Conservation (phyloP, 1,140 invertebrate genomes). For the Cyphomyrmex costatus region DNA sequence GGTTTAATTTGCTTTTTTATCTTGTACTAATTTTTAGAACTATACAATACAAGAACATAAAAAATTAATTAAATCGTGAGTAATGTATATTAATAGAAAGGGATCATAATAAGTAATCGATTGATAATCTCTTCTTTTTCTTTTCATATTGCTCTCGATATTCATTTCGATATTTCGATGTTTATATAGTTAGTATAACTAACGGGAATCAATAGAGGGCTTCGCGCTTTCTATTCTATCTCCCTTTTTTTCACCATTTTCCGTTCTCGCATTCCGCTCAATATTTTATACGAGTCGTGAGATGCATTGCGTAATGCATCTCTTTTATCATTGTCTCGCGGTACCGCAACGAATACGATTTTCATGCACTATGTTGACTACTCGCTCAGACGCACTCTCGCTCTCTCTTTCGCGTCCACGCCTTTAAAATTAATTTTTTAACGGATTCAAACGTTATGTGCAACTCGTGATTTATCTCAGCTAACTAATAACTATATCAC, state of each 20-base stretch:
- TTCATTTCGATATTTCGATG: constrained; percentile 32
- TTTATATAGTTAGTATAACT: constrained; percentile 37
- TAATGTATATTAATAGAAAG: no score
- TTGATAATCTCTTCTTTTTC: constrained; percentile 28
- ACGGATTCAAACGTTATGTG: neutral
- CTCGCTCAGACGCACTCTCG: constrained; percentile 14
- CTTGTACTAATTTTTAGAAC: no score
- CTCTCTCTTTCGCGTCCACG: constrained; percentile 17
- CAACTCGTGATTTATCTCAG: constrained; percentile 10
- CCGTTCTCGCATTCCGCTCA: neutral
- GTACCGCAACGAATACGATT: constrained; percentile 9
- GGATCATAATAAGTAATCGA: neutral
- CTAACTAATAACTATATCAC: neutral
- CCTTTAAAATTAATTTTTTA: constrained; percentile 2
- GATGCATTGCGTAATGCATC: constrained; percentile 28
- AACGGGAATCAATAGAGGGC: neutral
- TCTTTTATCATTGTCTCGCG: constrained; percentile 46
- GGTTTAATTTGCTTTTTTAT: no score
- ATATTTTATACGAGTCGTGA: constrained; percentile 43
- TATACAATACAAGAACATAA: no score
- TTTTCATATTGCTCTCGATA: constrained; percentile 27
- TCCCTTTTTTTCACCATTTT: neutral
- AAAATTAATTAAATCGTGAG: no score
- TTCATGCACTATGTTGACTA: constrained; percentile 5
- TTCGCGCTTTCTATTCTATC: constrained; percentile 57